These are phyloP conservation scores for Sebastes baramenuke DNA, from an alignment of 2,797 vertebrate species.

Conservation along the genomic window DNA sequence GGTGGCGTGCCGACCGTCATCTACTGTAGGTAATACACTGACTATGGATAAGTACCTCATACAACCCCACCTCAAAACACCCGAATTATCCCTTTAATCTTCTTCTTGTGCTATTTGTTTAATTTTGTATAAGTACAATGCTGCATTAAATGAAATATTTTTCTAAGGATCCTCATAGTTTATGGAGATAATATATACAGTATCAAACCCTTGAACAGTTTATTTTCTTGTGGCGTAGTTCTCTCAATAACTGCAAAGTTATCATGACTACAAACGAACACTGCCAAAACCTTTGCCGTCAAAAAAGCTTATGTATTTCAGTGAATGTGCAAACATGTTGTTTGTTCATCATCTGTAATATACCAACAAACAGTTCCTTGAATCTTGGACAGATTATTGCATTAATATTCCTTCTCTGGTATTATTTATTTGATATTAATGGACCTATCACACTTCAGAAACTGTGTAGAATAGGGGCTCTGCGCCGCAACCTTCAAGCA, in stretches of 20 bases:
- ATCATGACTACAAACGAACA: conserved; percentile 53
- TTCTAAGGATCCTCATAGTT: conserved; percentile 81
- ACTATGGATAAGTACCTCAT: too few species aligned
- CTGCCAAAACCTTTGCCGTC: conserved; percentile 65
- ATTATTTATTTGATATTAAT: conserved; percentile 42
- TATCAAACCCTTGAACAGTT: conserved; percentile 56
- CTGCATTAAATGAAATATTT: conserved; percentile 85
- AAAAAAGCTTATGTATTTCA: conserved; percentile 56
- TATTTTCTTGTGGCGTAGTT: conserved; percentile 57
- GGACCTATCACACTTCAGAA: conserved; percentile 26
- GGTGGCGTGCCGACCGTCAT: too few species aligned
- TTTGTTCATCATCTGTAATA: conserved; percentile 41
- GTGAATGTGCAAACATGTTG: conserved; percentile 56
- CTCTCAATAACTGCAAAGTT: conserved; percentile 31
- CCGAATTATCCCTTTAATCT: neutral
- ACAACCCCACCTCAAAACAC: too few species aligned
- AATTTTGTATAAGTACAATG: conserved; percentile 78
- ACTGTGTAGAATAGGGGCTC: conserved; percentile 49
- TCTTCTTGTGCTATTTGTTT: conserved; percentile 62
- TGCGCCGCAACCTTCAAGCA: conserved; percentile 42
- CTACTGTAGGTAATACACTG: too few species aligned
- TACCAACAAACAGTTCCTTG: conserved; percentile 26
- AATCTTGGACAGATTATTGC: conserved; percentile 12
- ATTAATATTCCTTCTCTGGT: conserved; percentile 19
- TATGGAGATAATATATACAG: conserved; percentile 70